Percentiles rank a stretch among this genome's conserved stretches.
Evolutionary conservation across 2,113 vertebrate genomes (phyloP).

Genomic region (Psephotus haematonotus): DNA sequence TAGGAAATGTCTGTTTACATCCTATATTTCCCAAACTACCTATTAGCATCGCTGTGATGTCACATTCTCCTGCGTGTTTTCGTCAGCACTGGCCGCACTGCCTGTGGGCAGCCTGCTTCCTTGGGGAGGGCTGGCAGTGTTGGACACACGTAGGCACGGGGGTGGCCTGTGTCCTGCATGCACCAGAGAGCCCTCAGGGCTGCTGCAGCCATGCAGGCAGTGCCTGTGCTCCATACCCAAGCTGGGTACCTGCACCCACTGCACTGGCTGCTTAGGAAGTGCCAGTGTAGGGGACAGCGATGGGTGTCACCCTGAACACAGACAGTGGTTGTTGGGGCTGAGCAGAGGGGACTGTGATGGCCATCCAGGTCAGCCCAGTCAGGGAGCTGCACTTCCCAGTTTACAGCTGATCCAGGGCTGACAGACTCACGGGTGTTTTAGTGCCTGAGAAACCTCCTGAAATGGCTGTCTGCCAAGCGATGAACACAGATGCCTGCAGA

Average conservation of each 20-base stretch:
- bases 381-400: background rate
- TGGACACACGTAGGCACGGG: background rate
- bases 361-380: background rate
- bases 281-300: background rate
- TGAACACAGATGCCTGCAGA: background rate
- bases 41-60: slow-evolving; percentile 59
- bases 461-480: background rate
- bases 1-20: slow-evolving; percentile 66
- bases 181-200: background rate
- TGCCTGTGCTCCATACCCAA: accelerated
- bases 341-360: background rate
- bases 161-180: accelerated
- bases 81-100: background rate
- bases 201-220: background rate
- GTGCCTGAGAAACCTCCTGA: slow-evolving; percentile 6
- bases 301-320: background rate
- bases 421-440: background rate
- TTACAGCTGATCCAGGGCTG: background rate
- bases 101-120: background rate
- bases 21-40: slow-evolving; percentile 55
- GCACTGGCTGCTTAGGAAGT: background rate
- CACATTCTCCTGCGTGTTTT: slow-evolving; percentile 3
- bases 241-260: background rate
- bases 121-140: accelerated
- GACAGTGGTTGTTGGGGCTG: background rate